phyloP scores from a whole-genome alignment of 2,797 vertebrate genomes.

The Phalanger gymnotis region DNA sequence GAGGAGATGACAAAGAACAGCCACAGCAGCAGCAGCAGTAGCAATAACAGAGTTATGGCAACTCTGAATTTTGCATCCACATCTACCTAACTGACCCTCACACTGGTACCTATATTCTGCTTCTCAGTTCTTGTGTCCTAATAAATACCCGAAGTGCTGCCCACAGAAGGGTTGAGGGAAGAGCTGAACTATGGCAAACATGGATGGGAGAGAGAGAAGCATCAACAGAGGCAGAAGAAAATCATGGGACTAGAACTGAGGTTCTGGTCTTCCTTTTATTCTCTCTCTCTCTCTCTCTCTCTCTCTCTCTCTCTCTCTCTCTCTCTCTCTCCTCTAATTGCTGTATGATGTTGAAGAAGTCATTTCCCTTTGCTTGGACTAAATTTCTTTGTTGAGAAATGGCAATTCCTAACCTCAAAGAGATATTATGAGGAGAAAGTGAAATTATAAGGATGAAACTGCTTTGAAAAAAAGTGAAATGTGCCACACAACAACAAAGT shows the following conservation, averaged over 20 bases:
- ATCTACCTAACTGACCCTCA: background rate
- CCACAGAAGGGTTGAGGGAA: background rate
- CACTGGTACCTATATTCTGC: background rate
- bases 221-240: background rate
- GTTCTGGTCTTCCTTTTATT: background rate
- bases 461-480: constrained; percentile 24
- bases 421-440: background rate
- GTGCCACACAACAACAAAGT: background rate
- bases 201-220: background rate
- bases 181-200: background rate
- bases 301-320: too few relatives aligned
- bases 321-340: background rate
- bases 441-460: background rate
- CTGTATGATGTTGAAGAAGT: background rate
- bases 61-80: background rate
- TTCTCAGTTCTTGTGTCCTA: background rate
- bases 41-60: background rate
- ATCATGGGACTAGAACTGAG: background rate
- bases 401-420: background rate
- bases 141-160: background rate
- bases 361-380: background rate
- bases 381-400: background rate
- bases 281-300: background rate
- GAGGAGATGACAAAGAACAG: too few relatives aligned
- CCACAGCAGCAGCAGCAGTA: too few relatives aligned